A percentile compares a stretch with the other conserved stretches of the same genome.
Conservation (phyloP, 2,797 vertebrate genomes). For the Neoniphon sammara region DNA sequence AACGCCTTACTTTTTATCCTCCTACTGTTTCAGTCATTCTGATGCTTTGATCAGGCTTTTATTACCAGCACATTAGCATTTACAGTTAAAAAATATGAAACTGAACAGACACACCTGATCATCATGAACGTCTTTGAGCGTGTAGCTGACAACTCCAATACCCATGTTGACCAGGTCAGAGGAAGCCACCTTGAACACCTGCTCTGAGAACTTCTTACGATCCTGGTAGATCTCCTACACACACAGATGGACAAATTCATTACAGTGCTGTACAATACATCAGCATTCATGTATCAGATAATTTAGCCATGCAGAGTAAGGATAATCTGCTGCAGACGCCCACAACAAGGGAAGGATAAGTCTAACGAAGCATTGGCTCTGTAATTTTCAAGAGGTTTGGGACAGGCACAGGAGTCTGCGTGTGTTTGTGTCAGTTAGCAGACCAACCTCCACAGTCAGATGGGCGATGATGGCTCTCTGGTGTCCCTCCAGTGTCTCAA, state of each 20-base stretch:
- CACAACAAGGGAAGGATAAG: no score
- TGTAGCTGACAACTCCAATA: constrained; percentile 96
- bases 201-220: constrained; percentile 96
- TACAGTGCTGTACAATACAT: background rate
- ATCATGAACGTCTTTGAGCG: constrained; percentile 95
- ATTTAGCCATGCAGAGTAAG: background rate
- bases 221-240: constrained; percentile 97
- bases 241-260: background rate
- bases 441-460: constrained; percentile 92
- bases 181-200: constrained; percentile 95
- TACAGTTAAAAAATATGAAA: background rate
- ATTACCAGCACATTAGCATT: background rate
- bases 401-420: background rate
- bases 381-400: background rate
- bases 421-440: background rate
- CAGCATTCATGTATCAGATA: background rate
- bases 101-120: constrained; percentile 85
- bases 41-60: constrained; percentile 5
- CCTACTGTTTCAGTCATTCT: background rate
- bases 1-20: background rate
- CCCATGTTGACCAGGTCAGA: constrained; percentile 98
- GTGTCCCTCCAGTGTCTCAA: constrained; percentile 96
- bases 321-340: background rate
- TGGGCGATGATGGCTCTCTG: constrained; percentile 97
- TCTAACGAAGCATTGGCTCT: background rate